phyloP scores from a whole-genome alignment of 2,888 invertebrate species.

The Drosophila kokeensis region DNA sequence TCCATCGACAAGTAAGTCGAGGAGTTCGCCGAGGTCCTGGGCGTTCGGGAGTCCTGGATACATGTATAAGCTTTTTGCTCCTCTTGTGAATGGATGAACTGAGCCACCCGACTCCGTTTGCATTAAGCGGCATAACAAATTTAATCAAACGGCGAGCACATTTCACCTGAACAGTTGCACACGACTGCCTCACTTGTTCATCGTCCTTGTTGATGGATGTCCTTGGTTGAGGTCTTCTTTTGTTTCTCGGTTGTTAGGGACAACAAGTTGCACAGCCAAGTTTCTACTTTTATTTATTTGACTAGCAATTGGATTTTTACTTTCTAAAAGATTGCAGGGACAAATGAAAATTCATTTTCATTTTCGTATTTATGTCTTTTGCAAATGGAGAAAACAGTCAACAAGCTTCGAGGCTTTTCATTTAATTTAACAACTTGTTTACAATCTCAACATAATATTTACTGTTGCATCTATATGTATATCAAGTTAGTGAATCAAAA shows the following conservation, averaged over 20 bases:
- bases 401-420: constrained; percentile 4
- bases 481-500: not conserved
- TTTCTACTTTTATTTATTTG: constrained; percentile 26
- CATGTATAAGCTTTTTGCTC: not conserved
- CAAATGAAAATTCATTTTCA: constrained; percentile 9
- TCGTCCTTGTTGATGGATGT: constrained; percentile 58
- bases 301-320: constrained; percentile 18
- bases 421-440: not conserved
- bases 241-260: constrained; percentile 4
- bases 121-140: constrained; percentile 54
- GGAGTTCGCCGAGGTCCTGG: not conserved
- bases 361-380: constrained; percentile 15
- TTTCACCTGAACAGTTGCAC: constrained; percentile 42
- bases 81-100: constrained; percentile 3
- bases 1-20: constrained; percentile 14
- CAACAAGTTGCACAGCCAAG: constrained; percentile 32
- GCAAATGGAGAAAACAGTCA: constrained; percentile 1
- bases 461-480: not conserved
- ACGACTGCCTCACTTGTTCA: constrained; percentile 49
- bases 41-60: not conserved
- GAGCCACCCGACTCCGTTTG: constrained; percentile 1
- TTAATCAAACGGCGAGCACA: constrained; percentile 65
- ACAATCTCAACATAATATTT: not conserved
- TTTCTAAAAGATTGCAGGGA: not conserved
- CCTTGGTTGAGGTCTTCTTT: constrained; percentile 11